Conservation (phyloP, 1,140 invertebrate species). For the Heliconius himera region DNA sequence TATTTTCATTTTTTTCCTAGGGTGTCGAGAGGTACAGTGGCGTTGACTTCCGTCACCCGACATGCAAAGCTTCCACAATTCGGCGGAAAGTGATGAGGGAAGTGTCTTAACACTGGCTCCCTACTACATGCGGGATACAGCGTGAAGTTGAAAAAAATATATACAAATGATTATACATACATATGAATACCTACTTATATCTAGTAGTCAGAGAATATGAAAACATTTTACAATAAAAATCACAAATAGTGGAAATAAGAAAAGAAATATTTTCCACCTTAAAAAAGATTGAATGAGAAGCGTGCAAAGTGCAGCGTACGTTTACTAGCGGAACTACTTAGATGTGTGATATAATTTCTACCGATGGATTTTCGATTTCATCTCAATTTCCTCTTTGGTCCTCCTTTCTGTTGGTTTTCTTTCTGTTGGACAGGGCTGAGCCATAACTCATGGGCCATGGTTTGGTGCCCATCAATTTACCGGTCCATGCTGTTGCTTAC, state of each 20-base stretch:
- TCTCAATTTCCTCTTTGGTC: neutral
- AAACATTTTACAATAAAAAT: neutral
- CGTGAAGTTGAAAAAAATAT: too few relatives aligned
- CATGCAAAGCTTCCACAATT: too few relatives aligned
- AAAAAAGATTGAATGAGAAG: neutral
- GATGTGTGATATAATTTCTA: slow-evolving; percentile 2
- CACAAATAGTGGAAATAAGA: neutral
- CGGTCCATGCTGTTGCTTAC: neutral
- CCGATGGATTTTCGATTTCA: slow-evolving; percentile 18
- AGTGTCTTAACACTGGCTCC: too few relatives aligned
- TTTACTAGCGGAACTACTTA: neutral
- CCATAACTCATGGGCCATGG: slow-evolving; percentile 18
- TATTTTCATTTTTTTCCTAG: too few relatives aligned
- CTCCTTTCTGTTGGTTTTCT: too few relatives aligned
- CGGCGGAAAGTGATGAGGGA: too few relatives aligned
- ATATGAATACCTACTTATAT: too few relatives aligned
- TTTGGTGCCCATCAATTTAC: slow-evolving; percentile 20
- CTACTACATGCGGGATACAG: too few relatives aligned
- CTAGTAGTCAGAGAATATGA: too few relatives aligned
- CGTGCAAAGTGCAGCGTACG: neutral
- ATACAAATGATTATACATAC: too few relatives aligned
- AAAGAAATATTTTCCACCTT: neutral
- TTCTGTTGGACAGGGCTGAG: neutral
- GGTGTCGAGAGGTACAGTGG: too few relatives aligned
- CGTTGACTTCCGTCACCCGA: too few relatives aligned